Percentiles rank a stretch among this genome's conserved stretches.
Evolutionary conservation across 2,113 vertebrate genomes (phyloP).

Genomic region (Dipodomys merriami): DNA sequence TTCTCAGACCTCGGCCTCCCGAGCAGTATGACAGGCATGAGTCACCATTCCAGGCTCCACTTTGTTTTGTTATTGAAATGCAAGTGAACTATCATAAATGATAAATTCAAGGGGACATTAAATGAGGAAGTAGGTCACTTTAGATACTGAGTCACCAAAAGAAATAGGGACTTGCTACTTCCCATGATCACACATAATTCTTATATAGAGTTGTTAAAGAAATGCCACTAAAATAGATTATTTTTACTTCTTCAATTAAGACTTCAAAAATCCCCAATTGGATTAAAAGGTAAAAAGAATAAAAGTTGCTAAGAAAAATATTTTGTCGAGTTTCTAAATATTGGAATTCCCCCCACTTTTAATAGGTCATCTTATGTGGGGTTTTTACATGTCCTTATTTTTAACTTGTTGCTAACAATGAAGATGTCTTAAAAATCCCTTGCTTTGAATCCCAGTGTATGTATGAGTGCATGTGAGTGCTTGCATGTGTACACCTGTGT

Average conservation of each 20-base stretch:
- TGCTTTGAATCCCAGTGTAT: neutral
- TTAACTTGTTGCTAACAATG: neutral
- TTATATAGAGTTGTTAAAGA: conserved; percentile 3
- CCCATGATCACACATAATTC: neutral
- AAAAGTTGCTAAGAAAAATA: conserved; percentile 9
- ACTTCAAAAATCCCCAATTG: neutral
- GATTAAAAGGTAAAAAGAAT: conserved; percentile 6
- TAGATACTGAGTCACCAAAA: neutral
- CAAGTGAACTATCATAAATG: neutral
- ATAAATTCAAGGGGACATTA: neutral
- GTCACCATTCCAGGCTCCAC: no score
- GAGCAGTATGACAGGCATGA: no score
- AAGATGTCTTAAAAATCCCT: neutral
- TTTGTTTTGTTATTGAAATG: neutral
- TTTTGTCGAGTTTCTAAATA: conserved; percentile 16
- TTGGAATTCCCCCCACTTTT: neutral
- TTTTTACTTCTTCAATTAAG: neutral
- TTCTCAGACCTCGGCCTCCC: no score
- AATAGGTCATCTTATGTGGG: neutral
- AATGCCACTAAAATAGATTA: conserved; percentile 1
- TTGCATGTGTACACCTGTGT: no score
- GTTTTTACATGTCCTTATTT: neutral
- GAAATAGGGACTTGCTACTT: neutral
- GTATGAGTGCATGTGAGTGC: no score
- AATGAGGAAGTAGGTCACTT: neutral